Evolutionary conservation across 2,113 vertebrate species (phyloP).

Genomic region (Formicarius rufipectus): DNA sequence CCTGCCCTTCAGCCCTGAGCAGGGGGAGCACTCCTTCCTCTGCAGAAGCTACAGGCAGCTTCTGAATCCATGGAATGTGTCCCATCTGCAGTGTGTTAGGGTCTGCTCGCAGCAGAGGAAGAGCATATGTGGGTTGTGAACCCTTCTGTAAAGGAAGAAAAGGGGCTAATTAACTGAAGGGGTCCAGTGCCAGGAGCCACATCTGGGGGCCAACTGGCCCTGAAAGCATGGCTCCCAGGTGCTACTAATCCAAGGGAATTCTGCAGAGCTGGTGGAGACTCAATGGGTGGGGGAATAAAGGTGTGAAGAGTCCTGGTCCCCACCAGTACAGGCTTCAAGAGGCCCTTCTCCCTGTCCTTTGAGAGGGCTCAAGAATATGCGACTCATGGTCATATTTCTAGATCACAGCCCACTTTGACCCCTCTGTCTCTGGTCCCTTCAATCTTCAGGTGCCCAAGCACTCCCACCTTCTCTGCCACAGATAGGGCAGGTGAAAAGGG

Average conservation of each 20-base stretch:
- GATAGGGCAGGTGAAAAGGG: not conserved
- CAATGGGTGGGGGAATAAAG: not conserved
- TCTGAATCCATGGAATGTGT: constrained; percentile 59
- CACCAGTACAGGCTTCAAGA: not conserved
- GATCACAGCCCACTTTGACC: not conserved
- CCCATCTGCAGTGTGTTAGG: constrained; percentile 59
- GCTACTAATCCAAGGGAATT: not conserved
- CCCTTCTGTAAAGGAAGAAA: constrained; percentile 53
- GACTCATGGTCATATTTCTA: not conserved
- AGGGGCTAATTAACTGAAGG: constrained; percentile 51
- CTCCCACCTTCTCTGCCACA: rapidly evolving
- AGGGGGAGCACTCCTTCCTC: not conserved
- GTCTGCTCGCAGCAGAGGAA: not conserved
- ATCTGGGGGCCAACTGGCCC: constrained; percentile 57
- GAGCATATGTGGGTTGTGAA: constrained; percentile 61
- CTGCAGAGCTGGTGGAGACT: not conserved
- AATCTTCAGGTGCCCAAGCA: not conserved
- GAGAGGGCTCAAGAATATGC: not conserved
- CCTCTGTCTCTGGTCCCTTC: not conserved
- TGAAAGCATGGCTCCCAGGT: constrained; percentile 3
- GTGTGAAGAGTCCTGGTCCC: not conserved
- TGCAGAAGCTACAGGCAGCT: constrained; percentile 2
- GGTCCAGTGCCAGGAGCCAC: constrained; percentile 46
- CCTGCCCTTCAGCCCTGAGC: not conserved
- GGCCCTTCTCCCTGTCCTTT: not conserved